These are phyloP conservation scores for Drosophila prosaltans DNA, from an alignment of 1,140 invertebrate genomes.

Conservation along the genomic window DNA sequence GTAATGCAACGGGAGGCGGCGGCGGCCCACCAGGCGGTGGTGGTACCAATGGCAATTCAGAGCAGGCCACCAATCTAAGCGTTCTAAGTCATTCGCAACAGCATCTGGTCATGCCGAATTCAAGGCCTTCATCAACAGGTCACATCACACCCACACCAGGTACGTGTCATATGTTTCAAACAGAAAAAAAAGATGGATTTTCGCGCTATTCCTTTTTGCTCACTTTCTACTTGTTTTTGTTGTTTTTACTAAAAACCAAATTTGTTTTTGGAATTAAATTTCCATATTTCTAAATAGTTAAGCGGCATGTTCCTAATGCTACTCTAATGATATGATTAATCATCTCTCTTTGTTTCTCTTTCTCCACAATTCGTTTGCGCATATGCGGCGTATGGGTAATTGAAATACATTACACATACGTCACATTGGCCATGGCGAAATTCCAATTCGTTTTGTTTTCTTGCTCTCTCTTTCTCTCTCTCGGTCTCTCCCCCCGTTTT, in stretches of 20 bases:
- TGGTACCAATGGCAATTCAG: slow-evolving; percentile 82
- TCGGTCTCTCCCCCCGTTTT: too few relatives aligned
- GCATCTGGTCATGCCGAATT: slow-evolving; percentile 84
- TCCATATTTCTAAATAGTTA: slow-evolving; percentile 4
- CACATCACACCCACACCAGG: slow-evolving; percentile 87
- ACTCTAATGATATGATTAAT: slow-evolving; percentile 10
- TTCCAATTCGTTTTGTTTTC: slow-evolving; percentile 2
- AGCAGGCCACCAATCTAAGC: slow-evolving; percentile 83
- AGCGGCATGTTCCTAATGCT: slow-evolving; percentile 21
- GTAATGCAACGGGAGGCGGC: slow-evolving; percentile 58
- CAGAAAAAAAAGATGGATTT: neutral
- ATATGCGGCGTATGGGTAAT: slow-evolving; percentile 18
- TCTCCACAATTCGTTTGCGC: neutral
- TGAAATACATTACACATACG: slow-evolving; percentile 22
- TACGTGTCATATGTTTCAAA: slow-evolving; percentile 32
- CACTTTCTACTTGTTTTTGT: slow-evolving; percentile 11
- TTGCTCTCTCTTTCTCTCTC: slow-evolving; percentile 1
- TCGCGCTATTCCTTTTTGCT: slow-evolving; percentile 1
- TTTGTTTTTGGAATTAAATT: neutral
- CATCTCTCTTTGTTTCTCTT: slow-evolving; percentile 1
- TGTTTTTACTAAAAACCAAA: slow-evolving; percentile 12
- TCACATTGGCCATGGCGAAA: neutral
- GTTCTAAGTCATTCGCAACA: slow-evolving; percentile 83
- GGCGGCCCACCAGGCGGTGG: slow-evolving; percentile 67
- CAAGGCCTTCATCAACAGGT: slow-evolving; percentile 84